Percentiles rank a stretch among this genome's conserved stretches.
Evolutionary conservation across 2,113 vertebrate genomes (phyloP).

Genomic region (Lagopus muta): DNA sequence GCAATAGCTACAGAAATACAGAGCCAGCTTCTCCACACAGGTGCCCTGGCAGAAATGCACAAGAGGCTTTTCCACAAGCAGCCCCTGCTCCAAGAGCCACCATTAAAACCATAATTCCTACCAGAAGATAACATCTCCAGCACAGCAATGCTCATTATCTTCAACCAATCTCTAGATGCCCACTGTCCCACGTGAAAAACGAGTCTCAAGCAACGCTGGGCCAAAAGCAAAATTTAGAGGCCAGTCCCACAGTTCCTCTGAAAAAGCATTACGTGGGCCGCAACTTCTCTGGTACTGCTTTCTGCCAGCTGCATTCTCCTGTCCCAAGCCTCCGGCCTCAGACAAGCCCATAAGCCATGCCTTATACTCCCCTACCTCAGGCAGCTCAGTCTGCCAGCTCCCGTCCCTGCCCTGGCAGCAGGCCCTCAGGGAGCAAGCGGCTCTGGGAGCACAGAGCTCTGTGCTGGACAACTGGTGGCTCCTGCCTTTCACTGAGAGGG

Average conservation of each 20-base stretch:
- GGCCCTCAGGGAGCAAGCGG: background rate
- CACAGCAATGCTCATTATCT: background rate
- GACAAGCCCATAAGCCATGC: fast-evolving
- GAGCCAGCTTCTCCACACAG: background rate
- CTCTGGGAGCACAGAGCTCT: too few relatives aligned
- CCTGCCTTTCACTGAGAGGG: fast-evolving
- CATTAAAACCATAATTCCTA: background rate
- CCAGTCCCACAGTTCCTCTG: fast-evolving
- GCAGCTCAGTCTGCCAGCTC: background rate
- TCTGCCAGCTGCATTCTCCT: background rate
- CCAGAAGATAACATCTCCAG: background rate
- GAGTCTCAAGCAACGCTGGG: fast-evolving
- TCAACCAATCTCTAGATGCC: background rate
- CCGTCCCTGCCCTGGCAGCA: background rate
- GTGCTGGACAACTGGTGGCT: background rate
- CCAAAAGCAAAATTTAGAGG: background rate
- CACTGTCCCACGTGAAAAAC: background rate
- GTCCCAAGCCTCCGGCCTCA: fast-evolving
- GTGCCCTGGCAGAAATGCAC: background rate
- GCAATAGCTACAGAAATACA: background rate
- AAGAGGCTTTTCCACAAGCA: background rate
- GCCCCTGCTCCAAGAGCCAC: background rate
- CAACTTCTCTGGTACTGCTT: background rate
- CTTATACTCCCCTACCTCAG: background rate
- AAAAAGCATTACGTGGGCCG: fast-evolving